phyloP scores from a whole-genome alignment of 1,140 invertebrate genomes.

The Psilanteris sp. region DNA sequence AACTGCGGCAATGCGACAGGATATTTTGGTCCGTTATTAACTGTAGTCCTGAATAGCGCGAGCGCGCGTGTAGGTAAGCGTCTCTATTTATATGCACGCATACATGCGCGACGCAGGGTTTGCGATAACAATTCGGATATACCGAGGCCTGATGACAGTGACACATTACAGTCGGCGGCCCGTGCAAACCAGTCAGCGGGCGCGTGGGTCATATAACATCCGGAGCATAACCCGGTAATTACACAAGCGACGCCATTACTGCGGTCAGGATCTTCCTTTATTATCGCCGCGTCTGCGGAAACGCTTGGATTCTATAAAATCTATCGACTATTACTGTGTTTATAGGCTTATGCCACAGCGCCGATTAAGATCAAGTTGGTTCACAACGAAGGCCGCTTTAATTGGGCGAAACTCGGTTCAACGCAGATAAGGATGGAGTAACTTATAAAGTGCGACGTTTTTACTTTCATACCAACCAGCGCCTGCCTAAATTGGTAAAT shows the following conservation, averaged over 20 bases:
- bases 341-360: neutral
- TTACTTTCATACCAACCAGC: no score
- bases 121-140: slow-evolving; percentile 73
- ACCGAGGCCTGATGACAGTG: slow-evolving; percentile 73
- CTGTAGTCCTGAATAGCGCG: slow-evolving; percentile 49
- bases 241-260: slow-evolving; percentile 72
- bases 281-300: slow-evolving; percentile 63
- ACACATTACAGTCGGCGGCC: slow-evolving; percentile 72
- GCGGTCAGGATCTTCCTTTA: slow-evolving; percentile 70
- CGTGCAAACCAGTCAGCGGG: slow-evolving; percentile 61
- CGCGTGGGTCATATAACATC: slow-evolving; percentile 70
- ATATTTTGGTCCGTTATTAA: slow-evolving; percentile 70
- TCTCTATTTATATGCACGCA: slow-evolving; percentile 33
- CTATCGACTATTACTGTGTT: slow-evolving; percentile 45
- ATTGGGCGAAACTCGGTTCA: no score
- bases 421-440: no score
- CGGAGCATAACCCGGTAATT: slow-evolving; percentile 76
- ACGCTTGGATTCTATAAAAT: slow-evolving; percentile 51
- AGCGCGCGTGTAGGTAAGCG: neutral
- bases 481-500: no score
- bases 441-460: no score
- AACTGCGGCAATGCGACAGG: slow-evolving; percentile 57
- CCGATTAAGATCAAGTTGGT: neutral
- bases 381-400: no score
- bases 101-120: slow-evolving; percentile 33